Base-by-base conservation (phyloP, 2,113 vertebrate genomes). In the Chaenocephalus aceratus region DNA sequence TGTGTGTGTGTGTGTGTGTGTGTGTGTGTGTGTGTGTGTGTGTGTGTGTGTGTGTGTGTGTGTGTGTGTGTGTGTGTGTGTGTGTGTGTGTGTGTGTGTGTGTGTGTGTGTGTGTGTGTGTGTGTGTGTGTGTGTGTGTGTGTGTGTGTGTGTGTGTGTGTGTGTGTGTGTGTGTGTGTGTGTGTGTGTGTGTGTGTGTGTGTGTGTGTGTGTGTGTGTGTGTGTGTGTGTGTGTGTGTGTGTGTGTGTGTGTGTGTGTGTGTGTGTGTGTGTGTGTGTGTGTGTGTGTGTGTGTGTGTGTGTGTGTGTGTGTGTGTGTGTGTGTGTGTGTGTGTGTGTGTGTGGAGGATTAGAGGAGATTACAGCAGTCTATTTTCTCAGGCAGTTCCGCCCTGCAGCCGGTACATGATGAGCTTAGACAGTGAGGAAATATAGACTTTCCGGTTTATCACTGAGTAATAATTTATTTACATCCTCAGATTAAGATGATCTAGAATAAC, bases 361-460 rank as follows among this genome's bases (percentile, higher is more conserved):
- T 91, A 88, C 84, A 84, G 86, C 52, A 56, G 75, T 88, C 80
- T 56, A 78, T 87, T 90, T 86, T 90, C 79, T 79, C 61, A 71
- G 87, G 77, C 79, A 74, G 62, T 21, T 16, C 66, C 83, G 71
- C 74, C 56, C 10, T 34, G 63, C 80, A 74, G 81, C 78, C 76
- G 49, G 80, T 80, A 56, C 77, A 54, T 11, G 52, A 61, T 67
- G 80, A 67, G 73, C 71, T 59, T n/a, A 51, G 7, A 67, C 44
- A 26, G 26, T 18, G 75, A 77, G 77, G 69, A 82, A 66, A 89
- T 88, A 79, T 82, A 58, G 34, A 72, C 68, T 70, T 70, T 81
- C 23, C 57, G 73, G 52, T 86, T 73, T 45, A 62, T 72, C 82
- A 30, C 30, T 3, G 45, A 60, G 44, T 52, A 67, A 59, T 82